Conservation (phyloP, 2,113 vertebrate species). For the Pantherophis guttatus region DNA sequence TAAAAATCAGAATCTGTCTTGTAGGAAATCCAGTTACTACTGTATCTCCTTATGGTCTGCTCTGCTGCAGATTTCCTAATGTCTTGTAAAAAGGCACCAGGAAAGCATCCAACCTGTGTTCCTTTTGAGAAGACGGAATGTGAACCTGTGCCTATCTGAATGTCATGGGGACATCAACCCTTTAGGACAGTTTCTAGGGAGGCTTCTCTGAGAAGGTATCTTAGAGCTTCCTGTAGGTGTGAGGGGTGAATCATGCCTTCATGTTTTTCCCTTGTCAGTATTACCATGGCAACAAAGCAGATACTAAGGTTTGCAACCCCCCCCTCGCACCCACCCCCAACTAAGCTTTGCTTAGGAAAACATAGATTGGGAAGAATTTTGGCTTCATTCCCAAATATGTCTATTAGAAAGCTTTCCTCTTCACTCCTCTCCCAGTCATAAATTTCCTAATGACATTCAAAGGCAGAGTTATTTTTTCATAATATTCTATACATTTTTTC, state of each 20-base stretch:
- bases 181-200: not conserved
- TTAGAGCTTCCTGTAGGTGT: slow-evolving; percentile 40
- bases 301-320: slow-evolving; percentile 1
- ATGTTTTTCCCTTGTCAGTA: slow-evolving; percentile 26
- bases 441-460: slow-evolving; percentile 48
- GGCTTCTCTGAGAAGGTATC: not conserved
- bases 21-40: not conserved
- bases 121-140: not conserved
- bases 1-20: not conserved
- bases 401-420: slow-evolving; percentile 31
- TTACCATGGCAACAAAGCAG: slow-evolving; percentile 45
- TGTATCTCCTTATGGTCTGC: not conserved
- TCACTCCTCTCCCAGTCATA: slow-evolving; percentile 12
- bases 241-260: slow-evolving; percentile 30
- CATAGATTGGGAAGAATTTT: slow-evolving; percentile 45
- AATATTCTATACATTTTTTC: slow-evolving; percentile 25
- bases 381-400: slow-evolving; percentile 48
- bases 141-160: not conserved
- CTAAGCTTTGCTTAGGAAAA: slow-evolving; percentile 39
- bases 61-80: not conserved
- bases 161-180: not conserved
- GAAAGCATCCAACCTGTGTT: not conserved
- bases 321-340: slow-evolving; percentile 9
- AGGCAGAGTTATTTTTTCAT: slow-evolving; percentile 35
- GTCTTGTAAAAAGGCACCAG: not conserved